phyloP scores from a whole-genome alignment of 2,888 invertebrate species.

The Euplagia quadripunctaria region DNA sequence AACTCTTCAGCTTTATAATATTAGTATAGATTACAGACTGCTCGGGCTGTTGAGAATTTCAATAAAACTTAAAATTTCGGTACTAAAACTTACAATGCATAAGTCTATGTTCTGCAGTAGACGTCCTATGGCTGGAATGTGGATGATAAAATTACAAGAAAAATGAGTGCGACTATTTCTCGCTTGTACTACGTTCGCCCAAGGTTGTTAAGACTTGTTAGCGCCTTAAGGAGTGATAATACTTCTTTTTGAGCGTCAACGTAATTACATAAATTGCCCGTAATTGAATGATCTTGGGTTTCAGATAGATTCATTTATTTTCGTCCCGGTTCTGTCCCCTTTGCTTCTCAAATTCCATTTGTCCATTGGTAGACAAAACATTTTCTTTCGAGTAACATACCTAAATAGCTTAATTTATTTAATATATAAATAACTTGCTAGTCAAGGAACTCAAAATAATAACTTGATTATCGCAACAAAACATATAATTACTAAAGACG shows the following conservation, averaged over 20 bases:
- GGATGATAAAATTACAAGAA: not conserved
- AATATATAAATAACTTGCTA: not conserved
- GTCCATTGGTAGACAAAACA: not conserved
- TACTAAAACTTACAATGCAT: too few species aligned
- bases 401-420: not conserved
- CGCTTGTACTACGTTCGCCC: not conserved
- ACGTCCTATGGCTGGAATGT: too few species aligned
- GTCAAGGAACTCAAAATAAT: too few species aligned
- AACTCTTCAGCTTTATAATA: too few species aligned
- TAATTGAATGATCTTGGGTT: not conserved
- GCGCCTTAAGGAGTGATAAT: not conserved
- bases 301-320: not conserved
- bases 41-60: too few species aligned
- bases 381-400: not conserved
- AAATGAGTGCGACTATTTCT: not conserved
- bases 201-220: not conserved
- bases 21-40: too few species aligned
- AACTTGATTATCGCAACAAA: too few species aligned
- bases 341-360: not conserved
- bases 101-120: too few species aligned
- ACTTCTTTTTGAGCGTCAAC: not conserved
- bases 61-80: too few species aligned
- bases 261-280: slow-evolving; percentile 1
- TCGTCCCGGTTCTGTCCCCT: not conserved
- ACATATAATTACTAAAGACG: too few species aligned